Percentiles rank a stretch among this genome's conserved stretches.
phyloP scores from a whole-genome alignment of 2,888 invertebrate genomes.

The Tenthredo livida region DNA sequence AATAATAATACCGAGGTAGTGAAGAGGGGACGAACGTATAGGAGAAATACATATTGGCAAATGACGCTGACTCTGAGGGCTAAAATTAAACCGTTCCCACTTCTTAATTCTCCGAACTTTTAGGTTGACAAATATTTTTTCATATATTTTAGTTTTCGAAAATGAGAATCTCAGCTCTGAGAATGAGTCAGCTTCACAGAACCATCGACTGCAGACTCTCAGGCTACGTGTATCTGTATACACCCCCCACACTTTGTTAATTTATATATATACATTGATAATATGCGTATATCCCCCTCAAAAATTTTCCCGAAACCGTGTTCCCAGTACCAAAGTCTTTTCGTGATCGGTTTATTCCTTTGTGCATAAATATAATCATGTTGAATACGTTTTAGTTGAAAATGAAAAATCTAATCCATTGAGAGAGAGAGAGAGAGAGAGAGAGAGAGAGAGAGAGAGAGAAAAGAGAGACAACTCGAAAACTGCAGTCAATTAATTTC shows the following conservation, averaged over 20 bases:
- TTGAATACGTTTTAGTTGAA: neutral
- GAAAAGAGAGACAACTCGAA: neutral
- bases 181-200: conserved; percentile 12
- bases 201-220: neutral
- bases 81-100: conserved; percentile 35
- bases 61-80: conserved; percentile 5
- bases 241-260: neutral
- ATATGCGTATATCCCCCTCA: neutral
- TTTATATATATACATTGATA: neutral
- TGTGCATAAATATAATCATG: neutral
- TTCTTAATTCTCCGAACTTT: conserved; percentile 29
- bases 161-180: neutral
- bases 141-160: neutral
- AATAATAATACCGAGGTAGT: neutral
- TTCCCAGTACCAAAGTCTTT: neutral
- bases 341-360: neutral
- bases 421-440: neutral
- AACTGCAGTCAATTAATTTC: neutral
- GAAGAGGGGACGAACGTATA: neutral
- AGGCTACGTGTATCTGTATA: neutral
- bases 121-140: conserved; percentile 27
- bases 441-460: neutral
- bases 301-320: neutral
- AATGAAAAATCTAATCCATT: neutral
- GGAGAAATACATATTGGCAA: neutral